Conservation (phyloP, 1,140 invertebrate genomes). For the Pseudoatta argentina region DNA sequence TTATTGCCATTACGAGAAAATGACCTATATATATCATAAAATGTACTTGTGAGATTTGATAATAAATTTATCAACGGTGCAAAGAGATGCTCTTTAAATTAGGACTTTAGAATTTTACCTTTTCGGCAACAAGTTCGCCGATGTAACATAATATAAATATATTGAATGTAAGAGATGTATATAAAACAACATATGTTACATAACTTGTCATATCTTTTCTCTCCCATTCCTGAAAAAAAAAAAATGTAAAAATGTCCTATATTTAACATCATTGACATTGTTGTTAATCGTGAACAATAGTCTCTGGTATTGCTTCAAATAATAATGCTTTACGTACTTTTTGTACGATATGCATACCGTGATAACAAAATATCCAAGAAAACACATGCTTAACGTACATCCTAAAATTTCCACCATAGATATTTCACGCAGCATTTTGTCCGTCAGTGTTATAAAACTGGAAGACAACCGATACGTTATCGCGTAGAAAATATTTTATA, state of each 20-base stretch:
- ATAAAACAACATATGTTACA: constrained; percentile 62
- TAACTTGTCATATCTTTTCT: constrained; percentile 40
- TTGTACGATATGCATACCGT: constrained; percentile 55
- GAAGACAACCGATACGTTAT: constrained; percentile 11
- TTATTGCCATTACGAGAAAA: no score
- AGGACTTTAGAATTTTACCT: constrained; percentile 43
- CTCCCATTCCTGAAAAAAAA: constrained; percentile 64
- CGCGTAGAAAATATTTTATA: neutral
- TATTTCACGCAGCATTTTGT: constrained; percentile 63
- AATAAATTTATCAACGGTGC: no score
- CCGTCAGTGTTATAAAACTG: constrained; percentile 57
- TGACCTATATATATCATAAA: neutral
- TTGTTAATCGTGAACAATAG: neutral
- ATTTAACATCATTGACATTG: neutral
- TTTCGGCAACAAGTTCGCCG: constrained; percentile 66
- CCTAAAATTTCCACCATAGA: constrained; percentile 72
- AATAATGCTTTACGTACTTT: constrained; percentile 12
- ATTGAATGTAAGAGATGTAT: constrained; percentile 69
- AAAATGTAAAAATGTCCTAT: constrained; percentile 14
- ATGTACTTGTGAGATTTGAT: no score
- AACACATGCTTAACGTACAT: constrained; percentile 60
- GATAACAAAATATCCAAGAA: constrained; percentile 66
- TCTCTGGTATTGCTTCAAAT: neutral
- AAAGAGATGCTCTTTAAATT: no score
- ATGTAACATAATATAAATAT: constrained; percentile 75